Evolutionary conservation across 2,113 vertebrate species (phyloP), one percentile per base, ranked within the genome.

Genomic region (Apaloderma vittatum): DNA sequence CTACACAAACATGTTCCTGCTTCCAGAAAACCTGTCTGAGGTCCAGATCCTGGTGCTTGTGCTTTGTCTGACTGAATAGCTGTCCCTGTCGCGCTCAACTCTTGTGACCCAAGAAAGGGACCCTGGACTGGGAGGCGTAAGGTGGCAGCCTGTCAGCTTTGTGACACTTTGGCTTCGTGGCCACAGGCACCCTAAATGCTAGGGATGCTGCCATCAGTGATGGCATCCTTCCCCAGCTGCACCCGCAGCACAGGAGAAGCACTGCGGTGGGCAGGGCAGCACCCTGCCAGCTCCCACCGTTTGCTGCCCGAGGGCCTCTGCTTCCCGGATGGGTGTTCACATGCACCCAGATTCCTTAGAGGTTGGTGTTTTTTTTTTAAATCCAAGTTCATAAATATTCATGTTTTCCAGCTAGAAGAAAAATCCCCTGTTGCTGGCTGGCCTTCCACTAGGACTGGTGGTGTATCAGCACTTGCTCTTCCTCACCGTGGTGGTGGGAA

Each of bases 191-290:
- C 62, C 40, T n/a, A 65, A 34, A 48, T 6, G 11, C 46, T 49
- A 23, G n/a, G 54, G 82, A 45, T 0, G 1, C 48, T 67, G 66
- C 45, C 62, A 72, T 68, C 51, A 71, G 57, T 0, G 0, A 22
- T 18, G 24, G 27, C 2, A 1, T 49, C 76, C 58, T 57, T 79
- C 30, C 49, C 32, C n/a, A 46, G 34, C 59, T 34, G 55, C 65
- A 54, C n/a, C 24, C 65, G 8, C 27, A 24, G 40, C 3, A 3
- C 34, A 27, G 59, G 63, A 0, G 2, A 21, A 26, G 45, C 63
- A 37, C 3, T 3, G 5, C 3, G 10, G 67, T 45, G 84, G 75
- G 72, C 74, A 81, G 0, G 4, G 61, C 48, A 77, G 46, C 51
- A 59, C 26, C 0, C 0, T 54, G 45, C 49, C 85, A 83, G 40